Conservation (phyloP, 2,888 invertebrate genomes). For the Chrysopilus asiliformis region DNA sequence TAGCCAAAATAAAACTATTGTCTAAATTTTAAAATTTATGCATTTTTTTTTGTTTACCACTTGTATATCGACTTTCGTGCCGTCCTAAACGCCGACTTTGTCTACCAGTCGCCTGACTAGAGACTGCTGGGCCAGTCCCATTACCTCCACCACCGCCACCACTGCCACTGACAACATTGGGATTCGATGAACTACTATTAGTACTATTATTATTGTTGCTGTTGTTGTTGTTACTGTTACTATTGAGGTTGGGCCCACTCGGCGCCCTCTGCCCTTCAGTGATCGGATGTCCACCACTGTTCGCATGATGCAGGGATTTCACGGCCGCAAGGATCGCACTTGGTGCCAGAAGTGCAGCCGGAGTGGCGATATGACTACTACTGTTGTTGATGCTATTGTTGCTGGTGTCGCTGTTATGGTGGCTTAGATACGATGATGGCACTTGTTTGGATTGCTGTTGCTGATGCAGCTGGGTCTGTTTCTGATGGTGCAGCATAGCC, state of each 20-base stretch:
- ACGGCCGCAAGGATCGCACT: conserved; percentile 20
- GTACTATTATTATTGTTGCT: conserved; percentile 12
- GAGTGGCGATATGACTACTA: conserved; percentile 3
- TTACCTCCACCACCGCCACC: conserved; percentile 1
- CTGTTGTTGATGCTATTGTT: conserved; percentile 4
- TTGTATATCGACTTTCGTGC: conserved; percentile 24
- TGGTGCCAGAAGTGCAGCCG: conserved; percentile 16
- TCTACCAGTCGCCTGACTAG: conserved; percentile 16
- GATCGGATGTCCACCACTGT: neutral
- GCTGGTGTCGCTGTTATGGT: conserved; percentile 9
- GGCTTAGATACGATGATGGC: no score
- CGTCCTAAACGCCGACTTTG: conserved; percentile 21
- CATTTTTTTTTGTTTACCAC: conserved; percentile 21
- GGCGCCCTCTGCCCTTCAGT: neutral
- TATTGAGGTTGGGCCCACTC: neutral
- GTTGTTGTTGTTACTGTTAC: conserved; percentile 10
- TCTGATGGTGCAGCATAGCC: conserved; percentile 8
- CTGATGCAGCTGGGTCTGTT: neutral
- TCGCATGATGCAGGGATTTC: conserved; percentile 15
- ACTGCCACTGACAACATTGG: neutral
- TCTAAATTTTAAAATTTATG: no score
- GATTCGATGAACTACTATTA: conserved; percentile 6
- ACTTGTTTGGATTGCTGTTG: neutral
- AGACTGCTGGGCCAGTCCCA: conserved; percentile 9
- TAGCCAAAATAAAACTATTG: no score